These are phyloP conservation scores for Creontiades dilutus DNA, from an alignment of 2,888 invertebrate species.

Conservation along the genomic window DNA sequence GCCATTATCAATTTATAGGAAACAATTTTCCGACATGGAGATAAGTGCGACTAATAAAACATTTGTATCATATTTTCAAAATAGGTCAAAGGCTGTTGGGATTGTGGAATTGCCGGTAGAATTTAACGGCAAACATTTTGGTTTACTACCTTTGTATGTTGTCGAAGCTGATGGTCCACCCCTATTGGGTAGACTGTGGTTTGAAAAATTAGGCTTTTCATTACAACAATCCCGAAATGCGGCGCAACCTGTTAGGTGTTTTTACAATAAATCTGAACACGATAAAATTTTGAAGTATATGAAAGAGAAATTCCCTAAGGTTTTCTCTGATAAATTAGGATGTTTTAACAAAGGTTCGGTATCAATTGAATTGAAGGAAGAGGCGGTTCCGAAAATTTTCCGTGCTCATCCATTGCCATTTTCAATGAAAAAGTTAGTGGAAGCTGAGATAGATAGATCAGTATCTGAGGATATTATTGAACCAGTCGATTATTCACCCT, in stretches of 20 bases:
- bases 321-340: conserved; percentile 72
- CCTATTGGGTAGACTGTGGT: background rate
- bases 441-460: conserved; percentile 75
- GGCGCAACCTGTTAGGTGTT: background rate
- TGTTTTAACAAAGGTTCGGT: conserved; percentile 66
- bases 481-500: conserved; percentile 75
- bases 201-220: too few relatives aligned
- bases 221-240: too few relatives aligned
- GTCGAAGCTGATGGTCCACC: background rate
- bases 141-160: too few relatives aligned
- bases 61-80: background rate
- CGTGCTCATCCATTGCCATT: conserved; percentile 76
- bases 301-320: conserved; percentile 67
- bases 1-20: background rate
- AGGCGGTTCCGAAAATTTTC: conserved; percentile 75
- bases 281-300: conserved; percentile 5
- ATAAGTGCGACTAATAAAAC: background rate
- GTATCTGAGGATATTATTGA: conserved; percentile 75
- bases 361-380: conserved; percentile 70
- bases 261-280: background rate
- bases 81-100: background rate
- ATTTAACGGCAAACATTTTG: background rate
- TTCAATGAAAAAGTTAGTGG: conserved; percentile 75
- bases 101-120: background rate
- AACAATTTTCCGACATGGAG: background rate